A percentile compares a stretch with the other conserved stretches of the same genome.
Evolutionary conservation across 2,797 vertebrate species (phyloP).

Genomic region (Intellagama lesueurii): DNA sequence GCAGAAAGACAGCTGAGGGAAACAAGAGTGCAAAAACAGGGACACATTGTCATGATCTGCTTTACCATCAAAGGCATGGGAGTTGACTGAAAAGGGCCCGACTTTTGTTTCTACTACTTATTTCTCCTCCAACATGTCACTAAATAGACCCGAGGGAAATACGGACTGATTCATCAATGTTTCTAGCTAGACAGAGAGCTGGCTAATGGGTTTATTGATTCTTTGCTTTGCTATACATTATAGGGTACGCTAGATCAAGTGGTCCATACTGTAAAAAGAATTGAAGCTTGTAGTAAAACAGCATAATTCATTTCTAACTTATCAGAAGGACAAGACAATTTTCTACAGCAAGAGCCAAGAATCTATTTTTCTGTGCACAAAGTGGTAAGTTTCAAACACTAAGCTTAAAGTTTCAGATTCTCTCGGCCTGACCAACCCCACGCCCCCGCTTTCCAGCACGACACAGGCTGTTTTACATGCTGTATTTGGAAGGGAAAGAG

Average conservation of each 20-base stretch:
- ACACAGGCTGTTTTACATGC: accelerated
- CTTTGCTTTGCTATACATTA: constrained; percentile 66
- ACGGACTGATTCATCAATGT: constrained; percentile 67
- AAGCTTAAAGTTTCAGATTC: background rate
- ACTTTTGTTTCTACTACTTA: constrained; percentile 46
- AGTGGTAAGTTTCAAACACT: background rate
- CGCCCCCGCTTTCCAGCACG: background rate
- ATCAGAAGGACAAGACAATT: constrained; percentile 45
- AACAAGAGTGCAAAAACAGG: constrained; percentile 22
- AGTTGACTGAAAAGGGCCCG: constrained; percentile 22
- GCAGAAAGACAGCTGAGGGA: background rate
- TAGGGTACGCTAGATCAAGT: constrained; percentile 59
- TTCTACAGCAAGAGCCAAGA: constrained; percentile 31
- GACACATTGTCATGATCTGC: background rate
- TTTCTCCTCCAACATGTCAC: constrained; percentile 56
- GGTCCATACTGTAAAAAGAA: constrained; percentile 55
- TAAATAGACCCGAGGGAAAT: constrained; percentile 66
- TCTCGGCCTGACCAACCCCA: too few relatives aligned
- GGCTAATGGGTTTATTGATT: constrained; percentile 69
- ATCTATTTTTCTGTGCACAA: background rate
- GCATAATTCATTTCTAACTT: constrained; percentile 57
- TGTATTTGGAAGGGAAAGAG: constrained; percentile 4
- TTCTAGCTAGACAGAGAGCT: constrained; percentile 65
- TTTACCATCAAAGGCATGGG: constrained; percentile 11
- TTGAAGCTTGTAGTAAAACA: constrained; percentile 53